phyloP scores from a whole-genome alignment of 2,113 vertebrate species.

The Amphiprion percula region DNA sequence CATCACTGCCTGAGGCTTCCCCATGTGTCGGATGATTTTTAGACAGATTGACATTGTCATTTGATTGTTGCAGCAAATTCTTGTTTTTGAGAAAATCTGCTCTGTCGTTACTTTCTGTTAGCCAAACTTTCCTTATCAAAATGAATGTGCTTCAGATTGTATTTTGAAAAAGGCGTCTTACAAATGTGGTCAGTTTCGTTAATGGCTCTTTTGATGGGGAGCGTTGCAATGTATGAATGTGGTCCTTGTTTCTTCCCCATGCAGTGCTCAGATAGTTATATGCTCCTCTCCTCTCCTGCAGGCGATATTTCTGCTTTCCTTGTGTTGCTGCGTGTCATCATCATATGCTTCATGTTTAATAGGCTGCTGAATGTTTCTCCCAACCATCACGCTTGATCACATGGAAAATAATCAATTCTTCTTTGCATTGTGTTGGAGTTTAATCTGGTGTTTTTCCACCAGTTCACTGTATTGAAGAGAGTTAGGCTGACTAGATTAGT shows the following conservation, averaged over 20 bases:
- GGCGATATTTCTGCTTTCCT: slow-evolving; percentile 32
- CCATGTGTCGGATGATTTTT: slow-evolving; percentile 22
- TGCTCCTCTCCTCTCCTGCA: slow-evolving; percentile 25
- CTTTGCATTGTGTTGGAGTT: not conserved
- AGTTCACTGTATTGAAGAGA: not conserved
- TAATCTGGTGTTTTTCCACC: not conserved
- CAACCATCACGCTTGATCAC: slow-evolving; percentile 15
- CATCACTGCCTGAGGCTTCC: slow-evolving; percentile 4
- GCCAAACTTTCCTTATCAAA: not conserved
- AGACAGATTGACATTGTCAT: not conserved
- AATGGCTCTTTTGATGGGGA: slow-evolving; percentile 77
- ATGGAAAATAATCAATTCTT: not conserved
- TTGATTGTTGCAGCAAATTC: not conserved
- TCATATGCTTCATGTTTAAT: slow-evolving; percentile 17
- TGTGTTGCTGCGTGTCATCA: slow-evolving; percentile 22
- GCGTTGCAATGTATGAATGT: slow-evolving; percentile 74
- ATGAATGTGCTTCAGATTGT: slow-evolving; percentile 4
- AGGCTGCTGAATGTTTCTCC: slow-evolving; percentile 2
- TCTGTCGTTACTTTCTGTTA: not conserved
- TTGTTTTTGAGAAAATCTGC: not conserved
- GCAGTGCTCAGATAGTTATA: slow-evolving; percentile 56
- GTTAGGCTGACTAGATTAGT: not conserved
- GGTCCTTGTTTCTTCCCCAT: slow-evolving; percentile 65
- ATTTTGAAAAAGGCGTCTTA: slow-evolving; percentile 26
- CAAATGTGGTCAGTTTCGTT: slow-evolving; percentile 62